Conservation (phyloP, 2,113 vertebrate genomes). For the Crypturellus undulatus region DNA sequence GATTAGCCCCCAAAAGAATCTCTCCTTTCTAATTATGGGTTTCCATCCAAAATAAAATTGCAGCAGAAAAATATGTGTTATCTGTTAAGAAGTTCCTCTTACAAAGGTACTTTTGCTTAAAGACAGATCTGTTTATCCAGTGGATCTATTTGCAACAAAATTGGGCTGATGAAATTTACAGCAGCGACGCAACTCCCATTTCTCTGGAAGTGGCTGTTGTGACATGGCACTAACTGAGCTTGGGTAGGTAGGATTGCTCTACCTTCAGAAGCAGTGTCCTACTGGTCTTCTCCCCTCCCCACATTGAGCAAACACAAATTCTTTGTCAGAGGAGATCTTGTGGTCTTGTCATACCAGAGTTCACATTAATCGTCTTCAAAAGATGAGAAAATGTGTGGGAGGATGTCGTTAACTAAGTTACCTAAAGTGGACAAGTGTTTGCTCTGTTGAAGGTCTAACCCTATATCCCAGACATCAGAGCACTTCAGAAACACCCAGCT, state of each 20-base stretch:
- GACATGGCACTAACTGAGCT: not conserved
- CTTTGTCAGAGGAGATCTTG: not conserved
- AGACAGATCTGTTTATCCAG: not conserved
- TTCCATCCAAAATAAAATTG: not conserved
- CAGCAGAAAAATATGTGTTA: not conserved
- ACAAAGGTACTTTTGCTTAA: slow-evolving; percentile 13
- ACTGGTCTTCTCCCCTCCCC: not conserved
- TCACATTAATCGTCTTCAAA: not conserved
- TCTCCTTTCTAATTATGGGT: slow-evolving; percentile 17
- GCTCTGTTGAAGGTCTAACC: not conserved
- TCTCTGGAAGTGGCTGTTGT: fast-evolving
- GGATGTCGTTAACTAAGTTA: not conserved
- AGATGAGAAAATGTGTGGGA: not conserved
- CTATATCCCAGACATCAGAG: not conserved
- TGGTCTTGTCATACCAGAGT: not conserved
- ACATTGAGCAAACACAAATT: not conserved
- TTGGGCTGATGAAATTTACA: not conserved
- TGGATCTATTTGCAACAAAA: not conserved
- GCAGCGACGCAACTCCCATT: not conserved
- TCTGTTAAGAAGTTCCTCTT: slow-evolving; percentile 22
- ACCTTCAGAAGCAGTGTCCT: not conserved
- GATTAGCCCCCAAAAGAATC: slow-evolving; percentile 16
- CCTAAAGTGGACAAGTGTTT: not conserved
- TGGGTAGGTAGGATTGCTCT: not conserved
- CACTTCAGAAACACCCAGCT: not conserved